phyloP scores from a whole-genome alignment of 2,113 vertebrate genomes.

The Meriones unguiculatus region DNA sequence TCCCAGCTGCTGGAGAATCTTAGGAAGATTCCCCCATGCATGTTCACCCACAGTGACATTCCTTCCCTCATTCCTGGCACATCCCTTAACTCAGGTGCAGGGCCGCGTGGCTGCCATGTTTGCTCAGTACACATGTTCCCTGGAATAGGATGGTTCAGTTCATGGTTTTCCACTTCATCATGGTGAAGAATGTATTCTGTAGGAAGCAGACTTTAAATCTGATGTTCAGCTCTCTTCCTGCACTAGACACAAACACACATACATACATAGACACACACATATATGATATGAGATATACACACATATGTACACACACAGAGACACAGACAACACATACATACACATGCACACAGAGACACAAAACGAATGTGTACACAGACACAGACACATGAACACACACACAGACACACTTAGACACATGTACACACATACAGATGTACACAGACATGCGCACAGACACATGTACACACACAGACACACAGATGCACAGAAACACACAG shows the following conservation, averaged over 20 bases:
- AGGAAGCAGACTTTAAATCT: neutral
- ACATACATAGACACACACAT: neutral
- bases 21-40: neutral
- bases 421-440: neutral
- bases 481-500: neutral
- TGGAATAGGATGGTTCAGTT: neutral
- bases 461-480: neutral
- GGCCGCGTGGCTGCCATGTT: neutral
- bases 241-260: too few relatives aligned
- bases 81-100: neutral
- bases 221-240: neutral
- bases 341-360: neutral
- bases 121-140: too few relatives aligned
- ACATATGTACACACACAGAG: neutral
- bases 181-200: neutral
- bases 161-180: neutral
- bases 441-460: neutral
- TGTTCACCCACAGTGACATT: neutral
- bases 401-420: neutral
- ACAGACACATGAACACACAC: neutral
- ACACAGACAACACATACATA: neutral
- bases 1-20: neutral
- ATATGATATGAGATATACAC: neutral
- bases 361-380: neutral
- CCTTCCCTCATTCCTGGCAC: neutral